phyloP scores from a whole-genome alignment of 2,888 invertebrate species.

The Noctuana brunneofusca region DNA sequence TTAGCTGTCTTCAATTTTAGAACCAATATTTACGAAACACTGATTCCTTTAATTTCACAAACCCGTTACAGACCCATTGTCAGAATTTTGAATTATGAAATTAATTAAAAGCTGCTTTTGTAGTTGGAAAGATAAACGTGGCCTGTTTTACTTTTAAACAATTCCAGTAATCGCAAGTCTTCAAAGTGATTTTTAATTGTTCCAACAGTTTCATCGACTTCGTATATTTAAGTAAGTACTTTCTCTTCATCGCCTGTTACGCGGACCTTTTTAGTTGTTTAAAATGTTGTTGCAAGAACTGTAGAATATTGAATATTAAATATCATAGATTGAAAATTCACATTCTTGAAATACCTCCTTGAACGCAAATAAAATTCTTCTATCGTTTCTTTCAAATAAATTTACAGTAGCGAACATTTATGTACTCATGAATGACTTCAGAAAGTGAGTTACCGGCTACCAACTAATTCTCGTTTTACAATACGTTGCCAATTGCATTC shows the following conservation, averaged over 20 bases:
- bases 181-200: constrained; percentile 7
- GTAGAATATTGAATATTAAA: no score
- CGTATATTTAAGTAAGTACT: not conserved
- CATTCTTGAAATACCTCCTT: not conserved
- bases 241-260: not conserved
- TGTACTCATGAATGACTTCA: constrained; percentile 15
- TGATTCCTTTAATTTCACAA: constrained; percentile 1
- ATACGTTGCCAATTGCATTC: constrained; percentile 33
- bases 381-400: not conserved
- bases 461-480: constrained; percentile 27
- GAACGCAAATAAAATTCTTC: not conserved
- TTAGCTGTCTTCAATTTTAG: constrained; percentile 11
- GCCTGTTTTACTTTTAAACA: constrained; percentile 27
- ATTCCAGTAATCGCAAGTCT: constrained; percentile 13
- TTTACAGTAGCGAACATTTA: constrained; percentile 1
- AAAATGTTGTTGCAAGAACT: no score
- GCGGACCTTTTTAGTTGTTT: not conserved
- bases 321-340: no score
- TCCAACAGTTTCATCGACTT: constrained; percentile 4
- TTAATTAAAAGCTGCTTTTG: constrained; percentile 28
- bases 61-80: constrained; percentile 1
- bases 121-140: constrained; percentile 26
- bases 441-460: constrained; percentile 11
- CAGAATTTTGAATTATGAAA: constrained; percentile 24
- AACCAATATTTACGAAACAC: constrained; percentile 3